Percentiles rank a stretch among this genome's conserved stretches.
phyloP scores from a whole-genome alignment of 2,888 invertebrate genomes.

The Resseliella maxima region DNA sequence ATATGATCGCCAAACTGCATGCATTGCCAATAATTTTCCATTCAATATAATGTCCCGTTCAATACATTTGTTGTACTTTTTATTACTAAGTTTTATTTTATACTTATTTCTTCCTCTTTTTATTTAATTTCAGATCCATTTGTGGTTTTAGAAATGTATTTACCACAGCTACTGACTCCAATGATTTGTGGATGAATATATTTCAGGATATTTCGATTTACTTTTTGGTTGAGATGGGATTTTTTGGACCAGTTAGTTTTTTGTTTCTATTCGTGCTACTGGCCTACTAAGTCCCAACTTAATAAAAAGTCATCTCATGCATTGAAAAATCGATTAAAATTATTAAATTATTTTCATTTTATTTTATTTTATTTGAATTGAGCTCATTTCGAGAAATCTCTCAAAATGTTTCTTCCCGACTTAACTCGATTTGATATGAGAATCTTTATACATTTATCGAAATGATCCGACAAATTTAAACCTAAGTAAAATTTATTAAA shows the following conservation, averaged over 20 bases:
- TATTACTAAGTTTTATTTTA: background rate
- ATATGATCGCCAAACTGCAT: background rate
- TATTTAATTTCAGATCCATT: background rate
- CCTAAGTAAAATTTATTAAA: too few species aligned
- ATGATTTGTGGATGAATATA: too few species aligned
- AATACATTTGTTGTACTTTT: background rate
- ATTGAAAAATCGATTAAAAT: background rate
- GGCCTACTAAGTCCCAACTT: constrained; percentile 69
- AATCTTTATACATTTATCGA: too few species aligned
- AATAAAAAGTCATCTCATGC: constrained; percentile 61
- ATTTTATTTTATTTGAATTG: too few species aligned
- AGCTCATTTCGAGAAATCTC: too few species aligned
- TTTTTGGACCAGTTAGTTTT: constrained; percentile 68
- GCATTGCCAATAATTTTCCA: too few species aligned
- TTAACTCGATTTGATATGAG: too few species aligned
- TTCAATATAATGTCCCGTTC: background rate
- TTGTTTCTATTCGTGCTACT: constrained; percentile 64
- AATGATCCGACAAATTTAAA: too few species aligned
- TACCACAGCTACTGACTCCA: too few species aligned
- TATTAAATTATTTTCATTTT: background rate
- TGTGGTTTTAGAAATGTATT: too few species aligned
- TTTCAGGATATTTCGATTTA: too few species aligned
- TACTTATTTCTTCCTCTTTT: background rate
- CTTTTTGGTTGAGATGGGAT: constrained; percentile 63
- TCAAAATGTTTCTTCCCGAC: too few species aligned